Conservation (phyloP, 2,113 vertebrate species). For the Cavia aperea region DNA sequence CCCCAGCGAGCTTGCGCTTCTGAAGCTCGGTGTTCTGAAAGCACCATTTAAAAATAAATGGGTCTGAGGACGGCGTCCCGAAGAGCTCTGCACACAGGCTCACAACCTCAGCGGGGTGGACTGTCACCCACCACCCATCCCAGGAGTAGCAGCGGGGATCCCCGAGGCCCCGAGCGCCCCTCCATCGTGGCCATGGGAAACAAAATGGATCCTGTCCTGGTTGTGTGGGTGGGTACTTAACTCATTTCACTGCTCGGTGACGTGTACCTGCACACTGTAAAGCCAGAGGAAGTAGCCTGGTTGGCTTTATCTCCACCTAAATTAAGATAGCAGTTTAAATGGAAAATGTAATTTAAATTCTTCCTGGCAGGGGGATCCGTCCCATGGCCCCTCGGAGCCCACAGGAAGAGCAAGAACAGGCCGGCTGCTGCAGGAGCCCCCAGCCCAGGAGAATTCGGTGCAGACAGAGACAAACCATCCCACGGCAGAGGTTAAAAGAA, state of each 20-base stretch:
- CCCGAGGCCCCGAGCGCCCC: too few species aligned
- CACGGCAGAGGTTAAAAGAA: slow-evolving; percentile 85
- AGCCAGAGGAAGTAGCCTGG: not conserved
- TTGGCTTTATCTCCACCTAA: slow-evolving; percentile 60
- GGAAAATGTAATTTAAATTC: slow-evolving; percentile 64
- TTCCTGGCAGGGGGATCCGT: slow-evolving; percentile 27
- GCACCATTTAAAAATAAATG: not conserved
- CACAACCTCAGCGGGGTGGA: not conserved
- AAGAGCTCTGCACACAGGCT: accelerated
- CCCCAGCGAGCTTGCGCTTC: not conserved
- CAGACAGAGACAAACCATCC: slow-evolving; percentile 81
- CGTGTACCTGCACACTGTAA: slow-evolving; percentile 39
- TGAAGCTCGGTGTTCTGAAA: not conserved
- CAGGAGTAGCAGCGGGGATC: too few species aligned
- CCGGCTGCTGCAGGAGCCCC: slow-evolving; percentile 55
- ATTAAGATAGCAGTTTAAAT: slow-evolving; percentile 60
- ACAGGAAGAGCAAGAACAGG: slow-evolving; percentile 42
- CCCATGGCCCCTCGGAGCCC: slow-evolving; percentile 49
- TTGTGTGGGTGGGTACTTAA: not conserved
- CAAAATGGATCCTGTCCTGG: not conserved
- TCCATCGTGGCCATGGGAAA: accelerated
- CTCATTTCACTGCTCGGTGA: not conserved
- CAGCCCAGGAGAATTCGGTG: slow-evolving; percentile 73
- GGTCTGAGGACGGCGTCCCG: accelerated
- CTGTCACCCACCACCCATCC: too few species aligned